Base-by-base conservation (phyloP, 1,140 invertebrate genomes). In the Cydia splendana region DNA sequence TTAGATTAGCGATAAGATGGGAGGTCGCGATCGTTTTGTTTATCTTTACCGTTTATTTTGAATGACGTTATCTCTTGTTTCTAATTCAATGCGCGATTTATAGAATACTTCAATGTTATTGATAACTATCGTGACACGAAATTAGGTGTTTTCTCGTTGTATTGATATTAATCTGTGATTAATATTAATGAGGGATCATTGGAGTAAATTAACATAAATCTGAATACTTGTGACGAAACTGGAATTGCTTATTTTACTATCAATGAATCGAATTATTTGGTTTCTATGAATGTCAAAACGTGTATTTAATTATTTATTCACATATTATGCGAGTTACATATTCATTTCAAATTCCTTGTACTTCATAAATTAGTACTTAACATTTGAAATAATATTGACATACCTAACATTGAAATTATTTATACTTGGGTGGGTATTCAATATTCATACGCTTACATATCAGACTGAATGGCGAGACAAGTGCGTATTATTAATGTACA, bases 31-130 rank as follows among this genome's bases (percentile, higher is more conserved):
- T 82, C 83, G 65, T 77, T 51, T 79, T 82, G 80, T 83, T 85
- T 88, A 85, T 89, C 87, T 84, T 80, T 84, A 85, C 86, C 82
- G 76, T 78, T 77, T 83, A 78, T 84, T 82, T 79, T 79, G 76
- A 79, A 67, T 75, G 71, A 76, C 77, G 74, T 79, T 82, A 82
- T 80, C 80, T 80, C 65, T 78, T 42, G 30, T 38, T 71, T 24
- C 57, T 24, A 62, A 62, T 62, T 62, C 57, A 62, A 62, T 62
- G 57, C 53, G 53, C 53, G 53, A 18, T 57, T 9, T 57, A 18
- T 20, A 57, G 48, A 51, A 57, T n/a, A 57, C 53, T 57, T 18
- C n/a, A 13, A 24, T 62, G 2, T 24, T 20, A n/a, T 48, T 62
- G 57, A 62, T 53, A n/a, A 53, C 51, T 53, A 53, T 62, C 57